Evolutionary conservation across 2,888 invertebrate species (phyloP).

Genomic region (Orthosia cruda): DNA sequence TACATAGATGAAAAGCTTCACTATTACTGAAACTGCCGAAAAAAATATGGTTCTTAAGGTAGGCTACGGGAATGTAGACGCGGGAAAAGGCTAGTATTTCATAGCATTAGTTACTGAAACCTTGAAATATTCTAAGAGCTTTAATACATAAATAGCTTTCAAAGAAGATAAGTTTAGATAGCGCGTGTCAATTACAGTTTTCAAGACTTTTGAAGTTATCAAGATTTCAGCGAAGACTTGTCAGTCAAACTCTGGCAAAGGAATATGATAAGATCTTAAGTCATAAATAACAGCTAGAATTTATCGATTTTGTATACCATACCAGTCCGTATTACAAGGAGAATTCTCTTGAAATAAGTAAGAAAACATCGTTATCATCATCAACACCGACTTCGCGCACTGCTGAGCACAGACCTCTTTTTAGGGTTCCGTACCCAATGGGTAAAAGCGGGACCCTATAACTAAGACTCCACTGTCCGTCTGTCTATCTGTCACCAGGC

Average conservation of each 20-base stretch:
- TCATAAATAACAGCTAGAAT: conserved; percentile 15
- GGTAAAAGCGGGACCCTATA: too few species aligned
- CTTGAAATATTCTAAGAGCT: background rate
- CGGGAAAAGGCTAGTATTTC: too few species aligned
- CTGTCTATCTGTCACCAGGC: too few species aligned
- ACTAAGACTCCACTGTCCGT: too few species aligned
- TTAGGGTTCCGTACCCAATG: too few species aligned
- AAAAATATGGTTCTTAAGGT: too few species aligned
- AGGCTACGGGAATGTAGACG: too few species aligned
- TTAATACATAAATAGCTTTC: conserved; percentile 5
- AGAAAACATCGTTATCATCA: too few species aligned
- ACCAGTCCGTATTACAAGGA: conserved; percentile 17
- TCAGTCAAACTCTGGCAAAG: conserved; percentile 28
- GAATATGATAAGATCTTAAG: conserved; percentile 20
- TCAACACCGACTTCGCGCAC: too few species aligned
- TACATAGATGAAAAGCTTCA: too few species aligned
- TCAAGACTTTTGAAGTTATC: conserved; percentile 7
- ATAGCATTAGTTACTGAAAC: background rate
- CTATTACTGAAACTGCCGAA: too few species aligned
- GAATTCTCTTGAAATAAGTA: conserved; percentile 37
- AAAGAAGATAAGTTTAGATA: conserved; percentile 14
- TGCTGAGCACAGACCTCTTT: too few species aligned
- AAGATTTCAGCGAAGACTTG: conserved; percentile 6
- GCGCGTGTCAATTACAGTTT: conserved; percentile 15
- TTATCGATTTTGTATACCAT: conserved; percentile 21